These are phyloP conservation scores for Drosophila neoperkinsi DNA, from an alignment of 2,888 invertebrate species.

Conservation along the genomic window DNA sequence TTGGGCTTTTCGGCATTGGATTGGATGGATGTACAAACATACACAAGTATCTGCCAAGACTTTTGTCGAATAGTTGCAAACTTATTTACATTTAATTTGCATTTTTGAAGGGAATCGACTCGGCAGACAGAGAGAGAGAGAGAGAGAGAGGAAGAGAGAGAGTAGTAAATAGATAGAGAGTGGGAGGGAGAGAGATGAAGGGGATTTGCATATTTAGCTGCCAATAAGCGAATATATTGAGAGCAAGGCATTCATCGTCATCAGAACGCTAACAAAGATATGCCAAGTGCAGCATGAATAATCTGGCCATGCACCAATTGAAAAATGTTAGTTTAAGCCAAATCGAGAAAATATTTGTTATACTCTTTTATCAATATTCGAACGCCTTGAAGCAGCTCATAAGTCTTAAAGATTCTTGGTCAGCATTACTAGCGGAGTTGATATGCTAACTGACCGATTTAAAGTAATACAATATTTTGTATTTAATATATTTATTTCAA, in stretches of 20 bases:
- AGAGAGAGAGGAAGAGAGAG: background rate
- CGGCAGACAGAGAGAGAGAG: background rate
- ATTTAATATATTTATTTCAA: background rate
- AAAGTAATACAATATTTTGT: background rate
- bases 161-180: background rate
- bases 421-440: background rate
- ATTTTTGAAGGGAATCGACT: slow-evolving; percentile 68
- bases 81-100: slow-evolving; percentile 84
- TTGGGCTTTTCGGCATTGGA: slow-evolving; percentile 13
- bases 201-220: slow-evolving; percentile 55
- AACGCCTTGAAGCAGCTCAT: background rate
- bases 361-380: background rate
- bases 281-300: slow-evolving; percentile 15
- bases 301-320: slow-evolving; percentile 8
- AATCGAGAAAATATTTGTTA: background rate
- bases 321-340: slow-evolving; percentile 39
- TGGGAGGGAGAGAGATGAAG: background rate
- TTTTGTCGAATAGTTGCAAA: slow-evolving; percentile 77
- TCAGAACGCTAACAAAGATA: slow-evolving; percentile 12
- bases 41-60: slow-evolving; percentile 19
- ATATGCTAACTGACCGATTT: background rate
- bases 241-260: slow-evolving; percentile 11
- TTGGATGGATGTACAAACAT: slow-evolving; percentile 21
- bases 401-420: background rate
- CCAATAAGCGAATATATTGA: slow-evolving; percentile 56